Evolutionary conservation across 1,140 invertebrate species (phyloP), one percentile per base, ranked within the genome.

Genomic region (Drosophila kurseongensis): DNA sequence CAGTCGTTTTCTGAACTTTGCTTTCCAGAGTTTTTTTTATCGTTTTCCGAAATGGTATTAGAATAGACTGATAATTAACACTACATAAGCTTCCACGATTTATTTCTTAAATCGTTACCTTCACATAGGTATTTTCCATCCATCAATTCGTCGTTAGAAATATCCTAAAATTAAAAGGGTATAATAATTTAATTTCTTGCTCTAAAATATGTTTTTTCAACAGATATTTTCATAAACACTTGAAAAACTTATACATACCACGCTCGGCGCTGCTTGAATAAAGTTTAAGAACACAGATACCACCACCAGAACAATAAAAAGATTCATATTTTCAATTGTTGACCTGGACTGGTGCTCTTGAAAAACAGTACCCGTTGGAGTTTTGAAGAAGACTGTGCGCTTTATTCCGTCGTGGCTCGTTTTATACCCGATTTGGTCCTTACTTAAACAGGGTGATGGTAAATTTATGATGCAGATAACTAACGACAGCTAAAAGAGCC

Each of bases 371-470:
- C 80, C 58, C 55, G 59, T 9, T 36, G 14, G 59, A 63, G 52
- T 42, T 54, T 66, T 58, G 23, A 56, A 48, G 27, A 52, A 50
- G 56, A 85, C 81, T 85, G 74, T 42, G 41, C 35, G 12, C 8
- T 55, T 56, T 61, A 36, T n/a, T 45, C 12, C 14, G 67, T 6
- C 36, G 32, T 23, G 18, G 38, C 54, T 58, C 63, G 47, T 74
- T 85, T 78, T 85, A 85, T 85, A 85, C 65, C 42, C 38, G 42
- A 38, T 55, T 68, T 1, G 16, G 16, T 16, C 23, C 52, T 27
- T 47, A 36, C 41, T 56, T 10, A 69, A 61, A 85, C 81, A 85
- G 81, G 81, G 81, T 85, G 77, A 29, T 40, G 38, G 16, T 36
- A 56, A 48, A 40, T 55, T 56, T 47, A 50, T 35, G 35, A 32